Evolutionary conservation across 2,797 vertebrate genomes (phyloP).

Genomic region (Gallirallus australis): DNA sequence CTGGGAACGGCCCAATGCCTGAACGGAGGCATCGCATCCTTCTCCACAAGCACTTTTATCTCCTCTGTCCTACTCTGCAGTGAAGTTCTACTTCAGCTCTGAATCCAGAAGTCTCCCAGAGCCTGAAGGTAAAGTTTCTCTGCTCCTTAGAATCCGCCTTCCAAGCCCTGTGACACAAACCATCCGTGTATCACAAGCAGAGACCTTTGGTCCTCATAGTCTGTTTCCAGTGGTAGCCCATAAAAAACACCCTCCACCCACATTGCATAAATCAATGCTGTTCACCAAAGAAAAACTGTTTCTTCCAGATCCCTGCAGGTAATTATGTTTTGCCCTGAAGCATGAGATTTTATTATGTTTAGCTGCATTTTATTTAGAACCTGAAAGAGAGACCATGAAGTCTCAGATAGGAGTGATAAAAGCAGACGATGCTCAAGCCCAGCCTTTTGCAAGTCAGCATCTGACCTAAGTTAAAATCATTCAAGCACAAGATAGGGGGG

Average conservation of each 20-base stretch:
- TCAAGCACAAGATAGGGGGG: neutral
- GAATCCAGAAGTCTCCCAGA: neutral
- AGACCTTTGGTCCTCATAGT: neutral
- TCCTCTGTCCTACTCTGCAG: neutral
- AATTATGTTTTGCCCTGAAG: constrained; percentile 52
- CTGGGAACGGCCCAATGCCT: neutral
- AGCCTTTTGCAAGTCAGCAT: constrained; percentile 48
- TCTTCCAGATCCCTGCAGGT: neutral
- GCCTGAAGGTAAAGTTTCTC: neutral
- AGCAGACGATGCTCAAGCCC: constrained; percentile 10
- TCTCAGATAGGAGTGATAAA: constrained; percentile 26
- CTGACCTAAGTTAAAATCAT: constrained; percentile 44
- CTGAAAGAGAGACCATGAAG: neutral
- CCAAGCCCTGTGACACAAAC: neutral
- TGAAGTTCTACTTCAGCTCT: neutral
- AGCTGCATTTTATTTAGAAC: constrained; percentile 30
- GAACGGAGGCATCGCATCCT: accelerated
- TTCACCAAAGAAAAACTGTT: neutral
- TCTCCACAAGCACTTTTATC: neutral
- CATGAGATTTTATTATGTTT: constrained; percentile 47
- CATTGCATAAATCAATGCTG: neutral
- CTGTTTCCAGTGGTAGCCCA: neutral
- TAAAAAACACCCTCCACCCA: neutral
- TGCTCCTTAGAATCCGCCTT: neutral
- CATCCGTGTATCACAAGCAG: neutral